Base-by-base conservation (phyloP, 2,888 invertebrate genomes). In the Poecilus cupreus region DNA sequence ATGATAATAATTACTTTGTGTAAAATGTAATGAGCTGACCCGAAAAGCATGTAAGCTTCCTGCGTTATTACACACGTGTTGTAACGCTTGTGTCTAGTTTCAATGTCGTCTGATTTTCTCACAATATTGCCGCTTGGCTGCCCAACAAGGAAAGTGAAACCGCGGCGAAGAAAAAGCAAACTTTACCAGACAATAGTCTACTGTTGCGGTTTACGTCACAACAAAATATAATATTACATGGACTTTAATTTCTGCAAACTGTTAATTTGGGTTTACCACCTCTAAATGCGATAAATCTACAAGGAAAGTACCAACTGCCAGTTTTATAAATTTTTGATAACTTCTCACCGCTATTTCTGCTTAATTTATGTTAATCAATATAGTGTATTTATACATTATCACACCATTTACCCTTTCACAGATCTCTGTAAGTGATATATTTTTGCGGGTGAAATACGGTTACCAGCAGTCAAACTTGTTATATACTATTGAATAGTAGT, bases 91-190 rank as follows among this genome's bases (percentile, higher is more conserved):
- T 43, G 13, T 70, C 51, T 79, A 11, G 68, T 70, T 51, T 79
- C 79, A 79, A 79, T 79, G 79, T 79, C 79, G 79, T 79, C 51
- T 51, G 49, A 79, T 79, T 79, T 79, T 79, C 79, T 79, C 79
- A 79, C 79, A 79, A 70, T 70, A 79, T 79, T 68, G 51, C 79
- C 79, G 79, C 49, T 51, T 79, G 79, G 79, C 79, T 79, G 68
- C 68, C 68, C 68, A 79, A 68, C 78, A 49, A 79, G 79, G 79
- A 79, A 79, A 79, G 79, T 79, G 79, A 79, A 79, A 79, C 77
- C 68, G 24, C 20, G 43, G n/a, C 46, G 46, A 32, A 72, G 46
- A 72, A 72, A 72, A 72, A 46, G 72, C 72, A 24, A 46, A 72
- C 72, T 72, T 72, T 46, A 43, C 20, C 46, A 72, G 72, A 72